A percentile compares a stretch with the other conserved stretches of the same genome.
Conservation (phyloP, 2,797 vertebrate genomes). For the Sparidentex hasta region DNA sequence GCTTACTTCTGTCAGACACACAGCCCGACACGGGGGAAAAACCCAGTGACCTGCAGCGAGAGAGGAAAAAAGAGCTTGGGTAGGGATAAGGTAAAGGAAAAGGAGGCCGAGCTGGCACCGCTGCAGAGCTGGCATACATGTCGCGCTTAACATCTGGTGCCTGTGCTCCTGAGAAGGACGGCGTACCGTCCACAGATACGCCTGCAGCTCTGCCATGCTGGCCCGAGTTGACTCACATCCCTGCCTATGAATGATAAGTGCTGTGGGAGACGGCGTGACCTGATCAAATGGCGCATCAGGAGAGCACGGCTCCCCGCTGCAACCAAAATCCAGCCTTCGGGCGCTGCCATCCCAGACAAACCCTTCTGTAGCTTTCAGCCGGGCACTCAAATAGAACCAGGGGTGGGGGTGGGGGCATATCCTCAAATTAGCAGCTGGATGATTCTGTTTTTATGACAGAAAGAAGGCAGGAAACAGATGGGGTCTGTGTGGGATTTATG, state of each 20-base stretch:
- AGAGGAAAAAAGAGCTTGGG: constrained; percentile 13
- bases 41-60: constrained; percentile 60
- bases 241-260: constrained; percentile 69
- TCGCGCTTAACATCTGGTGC: constrained; percentile 74
- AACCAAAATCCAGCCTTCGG: constrained; percentile 43
- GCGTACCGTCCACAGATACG: constrained; percentile 42
- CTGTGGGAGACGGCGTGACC: constrained; percentile 50
- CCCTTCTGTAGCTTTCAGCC: constrained; percentile 41
- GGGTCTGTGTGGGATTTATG: constrained; percentile 43
- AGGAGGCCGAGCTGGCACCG: constrained; percentile 47
- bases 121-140: constrained; percentile 55
- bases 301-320: constrained; percentile 44
- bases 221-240: constrained; percentile 53
- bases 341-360: constrained; percentile 39
- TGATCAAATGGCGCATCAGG: constrained; percentile 66
- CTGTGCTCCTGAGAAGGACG: constrained; percentile 45
- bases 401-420: not conserved
- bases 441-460: constrained; percentile 16
- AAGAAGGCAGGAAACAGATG: constrained; percentile 39
- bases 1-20: constrained; percentile 34
- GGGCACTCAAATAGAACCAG: constrained; percentile 37
- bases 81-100: constrained; percentile 33
- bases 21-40: constrained; percentile 41
- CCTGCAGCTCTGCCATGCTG: constrained; percentile 51
- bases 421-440: constrained; percentile 37